Conservation (phyloP, 2,113 vertebrate genomes). For the Phalacrocorax brasilianus region DNA sequence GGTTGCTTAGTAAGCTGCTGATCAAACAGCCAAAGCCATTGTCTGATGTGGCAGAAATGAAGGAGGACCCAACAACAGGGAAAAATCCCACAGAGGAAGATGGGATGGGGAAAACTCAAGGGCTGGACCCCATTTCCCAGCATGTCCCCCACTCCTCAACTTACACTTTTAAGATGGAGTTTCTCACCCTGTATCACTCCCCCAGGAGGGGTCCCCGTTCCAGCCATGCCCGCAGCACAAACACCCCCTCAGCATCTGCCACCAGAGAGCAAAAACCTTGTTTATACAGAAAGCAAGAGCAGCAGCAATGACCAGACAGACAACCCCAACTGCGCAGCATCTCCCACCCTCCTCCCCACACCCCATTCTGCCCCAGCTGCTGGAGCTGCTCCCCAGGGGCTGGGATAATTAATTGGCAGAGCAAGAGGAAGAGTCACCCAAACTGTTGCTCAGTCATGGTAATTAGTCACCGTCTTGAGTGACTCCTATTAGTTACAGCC, state of each 20-base stretch:
- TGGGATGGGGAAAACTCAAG: not conserved
- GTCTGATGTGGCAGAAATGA: not conserved
- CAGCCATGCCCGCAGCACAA: not conserved
- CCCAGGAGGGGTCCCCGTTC: not conserved
- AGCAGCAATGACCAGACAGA: not conserved
- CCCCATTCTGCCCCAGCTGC: not conserved
- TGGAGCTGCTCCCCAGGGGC: fast-evolving
- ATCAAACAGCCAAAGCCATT: not conserved
- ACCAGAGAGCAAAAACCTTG: not conserved
- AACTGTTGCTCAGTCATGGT: not conserved
- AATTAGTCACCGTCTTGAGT: constrained; percentile 34
- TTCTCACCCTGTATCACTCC: not conserved
- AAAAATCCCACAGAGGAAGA: not conserved
- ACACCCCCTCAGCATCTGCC: not conserved
- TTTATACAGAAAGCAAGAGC: not conserved
- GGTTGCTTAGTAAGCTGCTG: not conserved
- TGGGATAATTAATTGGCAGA: not conserved
- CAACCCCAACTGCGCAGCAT: too few species aligned
- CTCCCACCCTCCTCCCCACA: not conserved
- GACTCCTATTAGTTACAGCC: not conserved
- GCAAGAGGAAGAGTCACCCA: not conserved
- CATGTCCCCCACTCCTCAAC: fast-evolving
- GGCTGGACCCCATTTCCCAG: not conserved
- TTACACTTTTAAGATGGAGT: not conserved
- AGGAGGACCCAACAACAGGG: not conserved